Evolutionary conservation across 1,140 invertebrate species (phyloP).

Genomic region (Nasonia longicornis): DNA sequence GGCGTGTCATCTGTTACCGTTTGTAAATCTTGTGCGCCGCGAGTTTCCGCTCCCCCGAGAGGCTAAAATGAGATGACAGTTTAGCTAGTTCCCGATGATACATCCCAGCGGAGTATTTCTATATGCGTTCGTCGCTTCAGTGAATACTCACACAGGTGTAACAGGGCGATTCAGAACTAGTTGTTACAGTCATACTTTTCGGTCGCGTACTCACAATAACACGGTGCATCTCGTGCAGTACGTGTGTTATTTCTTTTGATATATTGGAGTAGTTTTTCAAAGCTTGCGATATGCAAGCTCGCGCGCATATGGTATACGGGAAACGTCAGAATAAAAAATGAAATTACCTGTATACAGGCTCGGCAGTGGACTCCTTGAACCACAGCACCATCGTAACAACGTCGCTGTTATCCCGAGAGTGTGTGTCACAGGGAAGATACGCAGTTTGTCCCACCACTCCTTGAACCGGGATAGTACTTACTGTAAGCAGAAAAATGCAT

Average conservation of each 20-base stretch:
- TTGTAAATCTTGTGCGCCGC: conserved; percentile 22
- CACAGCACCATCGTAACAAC: conserved; percentile 88
- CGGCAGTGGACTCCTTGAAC: conserved; percentile 87
- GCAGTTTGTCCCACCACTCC: conserved; percentile 83
- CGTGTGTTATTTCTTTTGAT: no score
- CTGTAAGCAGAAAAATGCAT: conserved; percentile 68
- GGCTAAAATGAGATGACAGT: conserved; percentile 37
- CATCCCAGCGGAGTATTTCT: conserved; percentile 28
- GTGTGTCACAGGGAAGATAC: conserved; percentile 85
- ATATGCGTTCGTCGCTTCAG: background rate
- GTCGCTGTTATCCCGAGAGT: conserved; percentile 80
- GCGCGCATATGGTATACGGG: background rate
- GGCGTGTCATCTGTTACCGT: conserved; percentile 36
- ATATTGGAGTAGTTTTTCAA: no score
- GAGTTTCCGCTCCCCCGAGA: conserved; percentile 27
- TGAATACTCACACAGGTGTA: background rate
- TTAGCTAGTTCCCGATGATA: conserved; percentile 22
- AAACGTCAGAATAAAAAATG: conserved; percentile 5
- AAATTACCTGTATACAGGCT: conserved; percentile 85
- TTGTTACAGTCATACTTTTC: no score
- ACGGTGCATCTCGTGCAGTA: no score
- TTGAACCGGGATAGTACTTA: conserved; percentile 82
- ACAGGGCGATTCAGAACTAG: background rate
- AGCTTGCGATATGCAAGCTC: no score
- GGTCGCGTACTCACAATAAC: no score